Base-by-base conservation (phyloP, 1,140 invertebrate species). In the Procambarus clarkii region DNA sequence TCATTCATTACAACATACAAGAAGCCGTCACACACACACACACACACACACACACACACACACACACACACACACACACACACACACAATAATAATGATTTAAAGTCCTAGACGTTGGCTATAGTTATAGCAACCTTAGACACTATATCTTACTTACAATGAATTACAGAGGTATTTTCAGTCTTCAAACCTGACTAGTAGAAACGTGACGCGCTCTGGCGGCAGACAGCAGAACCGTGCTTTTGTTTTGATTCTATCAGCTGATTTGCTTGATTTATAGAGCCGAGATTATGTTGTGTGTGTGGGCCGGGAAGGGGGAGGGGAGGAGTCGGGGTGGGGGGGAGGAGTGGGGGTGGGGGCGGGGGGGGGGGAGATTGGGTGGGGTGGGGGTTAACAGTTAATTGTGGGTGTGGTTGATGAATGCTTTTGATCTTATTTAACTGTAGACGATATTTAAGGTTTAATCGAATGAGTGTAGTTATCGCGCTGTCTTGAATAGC, bases 1-100 rank as follows among this genome's bases (percentile, higher is more conserved):
- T n/a, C n/a, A n/a, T n/a, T n/a, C n/a, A n/a, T n/a, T n/a, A n/a
- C n/a, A n/a, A n/a, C n/a, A n/a, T n/a, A n/a, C n/a, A n/a, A n/a
- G n/a, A n/a, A n/a, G n/a, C n/a, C n/a, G n/a, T n/a, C 78, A 80
- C 78, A 80, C 45, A 79, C 45, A 79, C 44, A 79, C 77, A 79
- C 77, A 79, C 77, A 79, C 77, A 48, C 77, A 79, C 77, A 79
- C 77, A 79, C 69, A 71, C 69, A 71, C 69, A 71, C 69, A 71
- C 69, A 71, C 69, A 71, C 69, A 71, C 69, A 71, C 69, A 71
- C 69, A 71, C 69, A 71, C 69, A 71, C 69, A n/a, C n/a, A 3
- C 8, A 18, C n/a, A n/a, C n/a, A n/a, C n/a, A n/a, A n/a, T n/a
- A n/a, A n/a, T n/a, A n/a, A n/a, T n/a, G n/a, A n/a, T 18, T 50